Evolutionary conservation across 1,140 invertebrate species (phyloP), one percentile per base, ranked within the genome.

Genomic region (Spodoptera frugiperda): DNA sequence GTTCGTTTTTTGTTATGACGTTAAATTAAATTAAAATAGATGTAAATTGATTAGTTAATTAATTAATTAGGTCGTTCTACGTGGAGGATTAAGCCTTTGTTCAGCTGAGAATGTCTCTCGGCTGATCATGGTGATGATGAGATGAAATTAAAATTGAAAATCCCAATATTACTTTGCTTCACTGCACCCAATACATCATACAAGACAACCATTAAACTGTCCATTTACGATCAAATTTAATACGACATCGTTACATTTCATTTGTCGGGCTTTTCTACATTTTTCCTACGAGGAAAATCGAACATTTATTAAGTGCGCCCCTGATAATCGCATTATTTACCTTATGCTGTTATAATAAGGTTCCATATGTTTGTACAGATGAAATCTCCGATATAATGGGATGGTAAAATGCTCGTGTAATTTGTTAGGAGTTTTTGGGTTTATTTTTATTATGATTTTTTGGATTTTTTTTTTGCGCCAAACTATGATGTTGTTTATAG

Each of bases 281-380:
- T 44, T 53, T 71, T 71, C 57, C 74, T 77, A 63, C 10, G 30
- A 83, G 78, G 79, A 81, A 81, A 83, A 83, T 78, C 78, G 63
- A 75, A 76, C 82, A 79, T 79, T 84, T 82, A 82, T 82, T 80
- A 72, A 11, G 53, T 21, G 17, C 10, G 11, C 76, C 78, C 79
- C 78, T 78, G 48, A 82, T 82, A 81, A 82, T 82, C 81, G 67
- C 59, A 79, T 84, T 82, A 81, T 55, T 71, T 71, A 19, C 68
- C 68, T 15, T 30, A 54, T 46, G 33, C 6, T 15, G 15, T 19
- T 44, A 71, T 55, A n/a, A 55, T 39, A 39, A 6, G 33, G 33
- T 54, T 39, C 9, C 44, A 17, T 54, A 11, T 68, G 6, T 8
- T 9, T 53, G 12, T 14, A 33, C 17, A 30, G 21, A 33, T 61